Evolutionary conservation across 1,140 invertebrate species (phyloP).

Genomic region (Cydia pomonella): DNA sequence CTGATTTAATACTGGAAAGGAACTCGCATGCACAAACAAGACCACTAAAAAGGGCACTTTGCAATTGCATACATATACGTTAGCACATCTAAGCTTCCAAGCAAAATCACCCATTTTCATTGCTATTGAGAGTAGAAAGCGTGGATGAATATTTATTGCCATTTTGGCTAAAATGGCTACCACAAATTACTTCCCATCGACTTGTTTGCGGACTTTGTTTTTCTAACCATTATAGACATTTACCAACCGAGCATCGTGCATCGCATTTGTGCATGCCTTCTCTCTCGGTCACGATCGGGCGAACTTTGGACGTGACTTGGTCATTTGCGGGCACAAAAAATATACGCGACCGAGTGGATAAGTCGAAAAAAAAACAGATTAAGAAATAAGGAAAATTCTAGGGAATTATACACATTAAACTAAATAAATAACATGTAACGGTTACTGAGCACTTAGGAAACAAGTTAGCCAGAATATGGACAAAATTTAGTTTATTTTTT

Average conservation of each 20-base stretch:
- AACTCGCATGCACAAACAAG: too few relatives aligned
- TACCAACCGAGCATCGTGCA: conserved; percentile 1
- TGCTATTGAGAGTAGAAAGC: neutral
- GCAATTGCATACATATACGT: too few relatives aligned
- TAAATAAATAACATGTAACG: neutral
- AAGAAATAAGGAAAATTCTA: neutral
- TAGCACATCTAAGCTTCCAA: too few relatives aligned
- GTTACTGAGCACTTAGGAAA: too few relatives aligned
- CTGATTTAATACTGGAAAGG: too few relatives aligned
- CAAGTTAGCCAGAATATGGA: too few relatives aligned
- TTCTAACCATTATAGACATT: conserved; percentile 5
- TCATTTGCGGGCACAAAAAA: neutral
- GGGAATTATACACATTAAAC: neutral
- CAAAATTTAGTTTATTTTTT: too few relatives aligned
- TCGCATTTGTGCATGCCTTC: neutral
- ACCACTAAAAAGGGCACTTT: too few relatives aligned
- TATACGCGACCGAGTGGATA: neutral
- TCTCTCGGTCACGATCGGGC: neutral
- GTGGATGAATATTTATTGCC: neutral
- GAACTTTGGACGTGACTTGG: neutral
- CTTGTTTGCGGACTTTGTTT: conserved; percentile 11
- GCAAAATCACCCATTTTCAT: neutral
- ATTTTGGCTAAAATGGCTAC: neutral
- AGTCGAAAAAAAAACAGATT: neutral
- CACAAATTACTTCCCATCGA: conserved; percentile 2